Evolutionary conservation across 1,140 invertebrate genomes (phyloP).

Genomic region (Drosophila oshimai): DNA sequence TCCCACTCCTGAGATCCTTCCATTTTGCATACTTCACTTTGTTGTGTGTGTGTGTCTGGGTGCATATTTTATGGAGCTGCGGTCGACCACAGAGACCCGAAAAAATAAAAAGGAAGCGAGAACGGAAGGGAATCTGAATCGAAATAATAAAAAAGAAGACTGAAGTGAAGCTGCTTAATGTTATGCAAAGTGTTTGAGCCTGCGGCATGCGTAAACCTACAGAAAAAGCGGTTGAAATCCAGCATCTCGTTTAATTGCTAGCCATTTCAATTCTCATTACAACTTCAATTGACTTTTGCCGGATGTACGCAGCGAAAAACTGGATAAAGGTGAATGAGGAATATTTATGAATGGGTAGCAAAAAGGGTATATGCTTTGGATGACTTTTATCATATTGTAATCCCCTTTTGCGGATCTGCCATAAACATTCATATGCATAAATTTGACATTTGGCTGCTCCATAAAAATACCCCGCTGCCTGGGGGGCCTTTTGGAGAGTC

Average conservation of each 20-base stretch:
- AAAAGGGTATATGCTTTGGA: not conserved
- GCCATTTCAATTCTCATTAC: conserved; percentile 78
- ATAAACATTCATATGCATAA: conserved; percentile 53
- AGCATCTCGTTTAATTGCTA: conserved; percentile 75
- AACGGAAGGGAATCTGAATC: conserved; percentile 23
- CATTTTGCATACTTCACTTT: conserved; percentile 74
- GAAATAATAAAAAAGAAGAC: conserved; percentile 47
- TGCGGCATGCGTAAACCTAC: conserved; percentile 46
- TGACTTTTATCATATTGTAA: conserved; percentile 6
- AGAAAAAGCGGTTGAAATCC: not conserved
- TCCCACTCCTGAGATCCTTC: not conserved
- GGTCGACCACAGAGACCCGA: conserved; percentile 55
- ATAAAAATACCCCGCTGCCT: conserved; percentile 34
- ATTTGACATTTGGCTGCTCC: conserved; percentile 43
- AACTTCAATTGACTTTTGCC: conserved; percentile 72
- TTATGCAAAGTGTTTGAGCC: conserved; percentile 79
- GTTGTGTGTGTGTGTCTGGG: conserved; percentile 60
- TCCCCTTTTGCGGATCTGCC: conserved; percentile 25
- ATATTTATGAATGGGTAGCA: not conserved
- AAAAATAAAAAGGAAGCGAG: conserved; percentile 27
- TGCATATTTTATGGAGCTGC: conserved; percentile 77
- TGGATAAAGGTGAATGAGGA: not conserved
- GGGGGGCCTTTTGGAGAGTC: conserved; percentile 38
- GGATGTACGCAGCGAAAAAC: conserved; percentile 23
- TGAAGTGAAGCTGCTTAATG: conserved; percentile 66